Conservation (phyloP, 1,140 invertebrate species). For the Orius insidiosus region DNA sequence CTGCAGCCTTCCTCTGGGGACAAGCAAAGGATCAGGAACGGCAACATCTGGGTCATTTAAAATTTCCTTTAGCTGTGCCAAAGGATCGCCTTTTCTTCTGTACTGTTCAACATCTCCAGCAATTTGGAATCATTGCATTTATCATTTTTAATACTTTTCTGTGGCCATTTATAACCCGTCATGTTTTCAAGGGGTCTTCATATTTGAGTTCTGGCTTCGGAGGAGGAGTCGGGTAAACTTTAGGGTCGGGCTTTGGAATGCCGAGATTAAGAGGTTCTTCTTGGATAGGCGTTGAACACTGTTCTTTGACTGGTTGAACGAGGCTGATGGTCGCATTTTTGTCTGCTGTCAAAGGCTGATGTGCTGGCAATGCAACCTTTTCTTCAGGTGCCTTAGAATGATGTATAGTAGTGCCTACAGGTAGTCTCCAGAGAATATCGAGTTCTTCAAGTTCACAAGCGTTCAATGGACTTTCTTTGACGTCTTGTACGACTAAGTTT, state of each 20-base stretch:
- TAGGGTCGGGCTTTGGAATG: constrained; percentile 16
- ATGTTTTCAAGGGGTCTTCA: constrained; percentile 23
- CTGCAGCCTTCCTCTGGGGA: constrained; percentile 54
- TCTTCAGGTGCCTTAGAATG: constrained; percentile 10
- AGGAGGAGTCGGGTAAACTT: constrained; percentile 6
- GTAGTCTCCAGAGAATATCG: constrained; percentile 15
- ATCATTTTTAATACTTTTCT: background rate
- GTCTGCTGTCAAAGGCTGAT: constrained; percentile 5
- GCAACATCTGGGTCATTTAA: constrained; percentile 45
- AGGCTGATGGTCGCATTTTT: constrained; percentile 1
- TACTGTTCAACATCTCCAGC: constrained; percentile 27
- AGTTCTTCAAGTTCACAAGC: constrained; percentile 9
- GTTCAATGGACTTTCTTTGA: constrained; percentile 10
- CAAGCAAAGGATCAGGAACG: constrained; percentile 60
- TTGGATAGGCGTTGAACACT: constrained; percentile 28
- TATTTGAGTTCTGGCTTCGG: constrained; percentile 26
- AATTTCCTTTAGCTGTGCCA: constrained; percentile 53
- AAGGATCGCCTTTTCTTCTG: constrained; percentile 37
- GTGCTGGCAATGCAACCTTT: constrained; percentile 14
- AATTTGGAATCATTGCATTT: constrained; percentile 23
- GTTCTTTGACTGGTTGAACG: background rate
- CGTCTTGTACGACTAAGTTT: constrained; percentile 10
- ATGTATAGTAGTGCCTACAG: constrained; percentile 16
- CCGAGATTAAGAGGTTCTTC: constrained; percentile 47
- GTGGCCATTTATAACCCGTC: constrained; percentile 19